Evolutionary conservation across 2,797 vertebrate species (phyloP).

Genomic region (Rhincodon typus): DNA sequence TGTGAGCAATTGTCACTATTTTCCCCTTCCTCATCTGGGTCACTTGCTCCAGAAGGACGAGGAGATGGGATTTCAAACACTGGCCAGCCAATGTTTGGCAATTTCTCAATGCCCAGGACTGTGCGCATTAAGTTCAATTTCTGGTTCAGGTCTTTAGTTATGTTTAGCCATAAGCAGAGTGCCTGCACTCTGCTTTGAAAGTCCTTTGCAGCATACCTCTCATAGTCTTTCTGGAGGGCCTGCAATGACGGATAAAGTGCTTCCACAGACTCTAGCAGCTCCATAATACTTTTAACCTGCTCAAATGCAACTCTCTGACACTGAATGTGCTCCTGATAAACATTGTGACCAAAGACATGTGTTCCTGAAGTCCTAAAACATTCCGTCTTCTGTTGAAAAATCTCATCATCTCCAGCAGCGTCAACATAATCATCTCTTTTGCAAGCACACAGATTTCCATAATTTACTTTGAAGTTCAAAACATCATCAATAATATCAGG

Average conservation of each 20-base stretch:
- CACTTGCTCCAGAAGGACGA: conserved; percentile 70
- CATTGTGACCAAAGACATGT: conserved; percentile 59
- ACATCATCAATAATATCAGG: conserved; percentile 94
- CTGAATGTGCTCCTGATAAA: conserved; percentile 80
- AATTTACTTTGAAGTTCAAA: conserved; percentile 91
- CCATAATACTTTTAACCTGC: conserved; percentile 94
- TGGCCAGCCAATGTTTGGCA: conserved; percentile 93
- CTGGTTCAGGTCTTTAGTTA: conserved; percentile 98
- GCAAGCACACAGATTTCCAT: conserved; percentile 58
- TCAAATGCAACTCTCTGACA: conserved; percentile 87
- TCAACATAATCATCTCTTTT: conserved; percentile 62
- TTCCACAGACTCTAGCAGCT: conserved; percentile 89
- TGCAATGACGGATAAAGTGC: conserved; percentile 94
- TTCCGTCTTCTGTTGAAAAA: conserved; percentile 44
- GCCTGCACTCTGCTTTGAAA: conserved; percentile 99
- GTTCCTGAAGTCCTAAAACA: conserved; percentile 51
- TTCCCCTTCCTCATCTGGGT: conserved; percentile 65
- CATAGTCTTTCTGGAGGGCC: conserved; percentile 91
- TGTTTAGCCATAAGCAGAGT: conserved; percentile 96
- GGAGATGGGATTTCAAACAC: conserved; percentile 97
- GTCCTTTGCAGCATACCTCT: conserved; percentile 88
- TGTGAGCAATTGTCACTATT: conserved; percentile 49
- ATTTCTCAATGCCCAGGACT: conserved; percentile 85
- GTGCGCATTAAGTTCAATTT: conserved; percentile 97
- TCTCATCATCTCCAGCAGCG: conserved; percentile 53